Evolutionary conservation across 2,113 vertebrate genomes (phyloP), one percentile per base, ranked within the genome.

Genomic region (Rhadina sibilatrix): DNA sequence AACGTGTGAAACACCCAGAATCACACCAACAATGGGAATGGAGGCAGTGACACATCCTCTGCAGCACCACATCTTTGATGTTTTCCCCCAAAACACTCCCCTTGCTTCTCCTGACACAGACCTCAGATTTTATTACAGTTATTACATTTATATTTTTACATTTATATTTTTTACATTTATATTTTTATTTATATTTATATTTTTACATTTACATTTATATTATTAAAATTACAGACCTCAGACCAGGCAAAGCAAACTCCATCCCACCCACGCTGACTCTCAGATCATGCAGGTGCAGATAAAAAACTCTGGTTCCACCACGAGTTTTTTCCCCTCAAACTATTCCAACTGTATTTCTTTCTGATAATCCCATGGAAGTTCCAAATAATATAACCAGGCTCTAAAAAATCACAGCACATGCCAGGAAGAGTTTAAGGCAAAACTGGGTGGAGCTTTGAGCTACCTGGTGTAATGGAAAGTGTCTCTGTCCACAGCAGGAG

Each of bases 281-380:
- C 83, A 56, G 27, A 54, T 5, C 3, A 5, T 10, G 22, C 75
- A 54, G 60, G 37, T 27, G 22, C 52, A 74, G 10, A 16, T 52
- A n/a, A 23, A 61, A 75, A 68, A 40, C 37, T 15, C 50, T 28
- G 54, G 14, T 53, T 47, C 59, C 71, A 92, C 6, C 33, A 27
- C 0, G 0, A 0, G 0, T 28, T 72, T 31, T 31, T 27, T 9
- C 44, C 53, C 24, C 25, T 82, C 52, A 23, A 24, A 8, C 28
- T 46, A 30, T 50, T 75, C 28, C 63, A 69, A n/a, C 12, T 74
- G 15, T 19, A 27, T 33, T 68, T 86, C 33, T 53, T 70, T 57
- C 50, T 49, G 42, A 81, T 33, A 82, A 93, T 24, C 50, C n/a
- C 68, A 53, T 3, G 6, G 25, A 77, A 46, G 4, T 20, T 61